These are phyloP conservation scores for Neria commutata DNA, from an alignment of 2,888 invertebrate species.

Conservation along the genomic window DNA sequence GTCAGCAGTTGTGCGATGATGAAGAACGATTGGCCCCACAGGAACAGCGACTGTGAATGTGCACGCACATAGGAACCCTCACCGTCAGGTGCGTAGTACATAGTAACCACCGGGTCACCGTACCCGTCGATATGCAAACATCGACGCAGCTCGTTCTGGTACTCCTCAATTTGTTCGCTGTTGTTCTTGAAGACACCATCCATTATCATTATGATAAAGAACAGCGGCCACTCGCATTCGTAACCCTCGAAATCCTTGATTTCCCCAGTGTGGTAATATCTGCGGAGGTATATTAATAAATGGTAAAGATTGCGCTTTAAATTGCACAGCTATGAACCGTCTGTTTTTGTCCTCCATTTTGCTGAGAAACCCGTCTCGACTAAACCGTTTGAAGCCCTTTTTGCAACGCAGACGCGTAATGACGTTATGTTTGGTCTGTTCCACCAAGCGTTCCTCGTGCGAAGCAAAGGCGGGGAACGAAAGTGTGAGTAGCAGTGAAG, in stretches of 20 bases:
- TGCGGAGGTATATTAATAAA: conserved; percentile 37
- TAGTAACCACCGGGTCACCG: conserved; percentile 92
- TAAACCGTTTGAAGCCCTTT: conserved; percentile 93
- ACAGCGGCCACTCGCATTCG: conserved; percentile 98
- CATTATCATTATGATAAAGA: conserved; percentile 94
- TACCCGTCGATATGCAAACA: conserved; percentile 80
- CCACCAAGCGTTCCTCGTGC: conserved; percentile 89
- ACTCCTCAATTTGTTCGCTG: conserved; percentile 90
- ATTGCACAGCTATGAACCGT: conserved; percentile 53
- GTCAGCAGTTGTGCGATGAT: conserved; percentile 91
- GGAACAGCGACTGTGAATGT: conserved; percentile 69
- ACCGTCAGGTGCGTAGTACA: conserved; percentile 73
- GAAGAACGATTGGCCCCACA: conserved; percentile 97
- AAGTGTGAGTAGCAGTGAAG: conserved; percentile 88
- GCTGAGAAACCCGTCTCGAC: conserved; percentile 92
- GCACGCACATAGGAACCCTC: conserved; percentile 59
- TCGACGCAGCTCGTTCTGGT: conserved; percentile 81
- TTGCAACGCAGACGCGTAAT: conserved; percentile 81
- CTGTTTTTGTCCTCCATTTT: conserved; percentile 81
- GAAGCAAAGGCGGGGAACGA: conserved; percentile 98
- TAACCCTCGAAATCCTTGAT: conserved; percentile 94
- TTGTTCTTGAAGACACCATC: conserved; percentile 90
- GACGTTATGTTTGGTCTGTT: conserved; percentile 85
- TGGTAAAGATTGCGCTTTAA: background rate
- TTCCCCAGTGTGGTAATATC: conserved; percentile 89